phyloP scores from a whole-genome alignment of 2,797 vertebrate species.

The Mormyrus proboscirostris region DNA sequence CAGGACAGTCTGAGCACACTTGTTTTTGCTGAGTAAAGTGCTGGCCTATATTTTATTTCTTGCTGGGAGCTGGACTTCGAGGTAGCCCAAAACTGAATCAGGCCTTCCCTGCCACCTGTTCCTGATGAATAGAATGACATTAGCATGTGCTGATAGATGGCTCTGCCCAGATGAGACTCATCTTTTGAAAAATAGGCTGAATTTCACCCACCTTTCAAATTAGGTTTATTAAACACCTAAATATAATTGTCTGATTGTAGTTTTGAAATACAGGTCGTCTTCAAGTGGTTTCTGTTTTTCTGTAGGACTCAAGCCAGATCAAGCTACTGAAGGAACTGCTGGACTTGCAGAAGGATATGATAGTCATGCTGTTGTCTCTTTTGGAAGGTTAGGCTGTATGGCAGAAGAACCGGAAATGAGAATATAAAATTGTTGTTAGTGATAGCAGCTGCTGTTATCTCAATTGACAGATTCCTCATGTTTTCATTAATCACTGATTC shows the following conservation, averaged over 20 bases:
- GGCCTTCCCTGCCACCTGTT: slow-evolving; percentile 55
- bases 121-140: slow-evolving; percentile 49
- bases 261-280: neutral
- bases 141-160: slow-evolving; percentile 56
- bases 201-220: slow-evolving; percentile 34
- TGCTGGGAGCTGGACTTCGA: slow-evolving; percentile 37
- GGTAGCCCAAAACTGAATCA: slow-evolving; percentile 49
- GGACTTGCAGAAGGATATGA: slow-evolving; percentile 98
- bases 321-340: slow-evolving; percentile 93
- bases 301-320: slow-evolving; percentile 95
- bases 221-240: slow-evolving; percentile 32
- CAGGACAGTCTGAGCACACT: slow-evolving; percentile 20
- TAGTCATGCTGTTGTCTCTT: slow-evolving; percentile 96
- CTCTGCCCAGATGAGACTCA: slow-evolving; percentile 5
- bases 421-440: neutral
- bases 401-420: neutral
- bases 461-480: neutral
- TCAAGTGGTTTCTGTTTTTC: neutral
- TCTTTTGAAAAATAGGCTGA: slow-evolving; percentile 32
- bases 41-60: slow-evolving; percentile 44
- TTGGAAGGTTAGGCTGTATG: slow-evolving; percentile 77
- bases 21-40: slow-evolving; percentile 44
- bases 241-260: neutral
- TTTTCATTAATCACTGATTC: neutral
- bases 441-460: neutral